Conservation (phyloP, 2,113 vertebrate species). For the Lampris incognitus region DNA sequence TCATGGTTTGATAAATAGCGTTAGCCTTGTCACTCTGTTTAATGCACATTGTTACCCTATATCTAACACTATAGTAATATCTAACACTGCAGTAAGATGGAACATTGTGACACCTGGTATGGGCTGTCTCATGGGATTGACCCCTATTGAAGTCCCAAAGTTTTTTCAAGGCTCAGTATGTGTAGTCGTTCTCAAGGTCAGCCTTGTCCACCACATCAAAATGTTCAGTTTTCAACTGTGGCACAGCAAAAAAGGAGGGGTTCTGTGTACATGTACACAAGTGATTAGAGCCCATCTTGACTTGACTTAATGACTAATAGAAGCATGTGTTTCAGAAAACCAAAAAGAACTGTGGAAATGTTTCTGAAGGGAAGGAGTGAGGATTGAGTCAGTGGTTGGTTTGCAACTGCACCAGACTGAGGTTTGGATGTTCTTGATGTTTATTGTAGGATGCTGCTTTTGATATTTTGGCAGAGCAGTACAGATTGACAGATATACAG, state of each 20-base stretch:
- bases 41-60: neutral
- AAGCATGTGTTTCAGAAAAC: slow-evolving; percentile 26
- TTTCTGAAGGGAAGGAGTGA: neutral
- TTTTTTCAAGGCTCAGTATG: too few species aligned
- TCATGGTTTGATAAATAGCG: neutral
- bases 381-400: slow-evolving; percentile 19
- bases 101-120: too few species aligned
- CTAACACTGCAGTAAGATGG: too few species aligned
- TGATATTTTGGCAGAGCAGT: slow-evolving; percentile 4
- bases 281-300: too few species aligned
- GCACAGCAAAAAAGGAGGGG: slow-evolving; percentile 12
- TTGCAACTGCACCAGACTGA: slow-evolving; percentile 19
- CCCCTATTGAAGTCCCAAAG: too few species aligned
- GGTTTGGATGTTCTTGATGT: slow-evolving; percentile 4
- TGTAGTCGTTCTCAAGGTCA: neutral
- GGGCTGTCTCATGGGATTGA: too few species aligned
- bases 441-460: slow-evolving; percentile 12
- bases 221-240: slow-evolving; percentile 30
- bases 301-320: too few species aligned
- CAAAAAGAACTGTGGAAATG: neutral
- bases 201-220: neutral
- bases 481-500: slow-evolving; percentile 34
- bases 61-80: neutral
- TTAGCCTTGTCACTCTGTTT: slow-evolving; percentile 1
- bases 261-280: neutral